Evolutionary conservation across 2,113 vertebrate species (phyloP).

Genomic region (Oncorhynchus mykiss): DNA sequence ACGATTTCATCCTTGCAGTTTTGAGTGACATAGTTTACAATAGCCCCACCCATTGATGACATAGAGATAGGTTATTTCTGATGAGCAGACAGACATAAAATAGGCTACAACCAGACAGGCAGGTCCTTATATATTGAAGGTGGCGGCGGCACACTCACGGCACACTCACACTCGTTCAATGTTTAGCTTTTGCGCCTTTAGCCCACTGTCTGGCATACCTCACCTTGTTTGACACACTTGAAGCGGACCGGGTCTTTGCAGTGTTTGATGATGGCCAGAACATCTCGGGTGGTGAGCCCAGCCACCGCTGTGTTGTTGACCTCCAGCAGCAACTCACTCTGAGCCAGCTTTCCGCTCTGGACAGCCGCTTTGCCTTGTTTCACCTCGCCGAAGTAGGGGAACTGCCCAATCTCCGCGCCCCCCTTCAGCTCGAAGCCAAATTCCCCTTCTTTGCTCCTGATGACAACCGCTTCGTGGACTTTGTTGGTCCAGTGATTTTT

Average conservation of each 20-base stretch:
- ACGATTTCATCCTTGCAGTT: too few species aligned
- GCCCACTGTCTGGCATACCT: conserved; percentile 45
- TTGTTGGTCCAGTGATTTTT: conserved; percentile 99
- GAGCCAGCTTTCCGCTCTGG: conserved; percentile 91
- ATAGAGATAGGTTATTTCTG: too few species aligned
- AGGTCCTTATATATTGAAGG: not conserved
- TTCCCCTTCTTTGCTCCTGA: conserved; percentile 89
- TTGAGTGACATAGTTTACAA: too few species aligned
- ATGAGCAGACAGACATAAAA: not conserved
- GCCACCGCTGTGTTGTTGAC: conserved; percentile 98
- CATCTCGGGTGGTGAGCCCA: conserved; percentile 95
- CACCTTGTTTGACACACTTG: conserved; percentile 98
- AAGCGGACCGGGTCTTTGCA: conserved; percentile 98
- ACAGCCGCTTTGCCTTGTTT: conserved; percentile 91
- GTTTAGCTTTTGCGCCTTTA: conserved; percentile 36
- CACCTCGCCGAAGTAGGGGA: conserved; percentile 95
- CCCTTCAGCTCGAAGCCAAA: conserved; percentile 95
- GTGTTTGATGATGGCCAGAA: conserved; percentile 95
- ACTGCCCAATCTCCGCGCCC: conserved; percentile 95
- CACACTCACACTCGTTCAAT: not conserved
- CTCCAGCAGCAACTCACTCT: conserved; percentile 95
- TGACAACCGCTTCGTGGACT: conserved; percentile 95
- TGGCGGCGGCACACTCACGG: conserved; percentile 6
- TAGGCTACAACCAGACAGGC: not conserved
- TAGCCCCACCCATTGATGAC: too few species aligned